Base-by-base conservation (phyloP, 2,797 vertebrate species). In the Natrix natrix region DNA sequence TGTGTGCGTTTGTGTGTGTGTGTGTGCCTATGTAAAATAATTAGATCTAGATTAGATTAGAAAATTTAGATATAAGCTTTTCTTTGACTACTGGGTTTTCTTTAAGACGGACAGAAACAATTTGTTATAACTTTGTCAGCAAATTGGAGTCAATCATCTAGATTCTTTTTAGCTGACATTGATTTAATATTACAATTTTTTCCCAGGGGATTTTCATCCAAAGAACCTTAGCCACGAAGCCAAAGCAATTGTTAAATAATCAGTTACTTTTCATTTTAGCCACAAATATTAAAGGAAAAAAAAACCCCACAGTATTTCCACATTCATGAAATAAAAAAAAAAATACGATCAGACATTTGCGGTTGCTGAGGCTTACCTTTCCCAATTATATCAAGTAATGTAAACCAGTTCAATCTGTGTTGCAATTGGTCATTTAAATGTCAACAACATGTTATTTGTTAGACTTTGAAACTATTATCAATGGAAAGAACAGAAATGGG, bases 191-290 rank as follows among this genome's bases (percentile, higher is more conserved):
- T 93, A 32, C 61, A 74, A 11, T 20, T 93, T 90, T 61, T 87
- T 37, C 83, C 57, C 57, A 5, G 63, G 91, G 69, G 92, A 55
- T 90, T 94, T 94, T 88, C 93, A 57, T 89, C 86, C 56, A 91
- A 24, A 59, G 3, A 94, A 66, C 59, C 13, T 96, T 96, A 63
- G 90, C 87, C 91, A 92, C 89, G 56, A 90, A 54, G 26, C 89
- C 60, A 88, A 87, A 87, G 28, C 43, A 5, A 87, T 95, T 93
- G 57, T 78, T 86, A 86, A 95, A 92, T 90, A 95, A 95, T 88
- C 87, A 95, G 94, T 94, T 93, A 94, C 22, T 94, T 94, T 55
- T 91, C 93, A 86, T 93, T 59, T 83, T 94, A 96, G 94, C 95
- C 95, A 95, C 95, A 94, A 83, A 90, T 87, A 96, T 94, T 92